Evolutionary conservation across 2,888 invertebrate genomes (phyloP).

Genomic region (Stomorhina lunata): DNA sequence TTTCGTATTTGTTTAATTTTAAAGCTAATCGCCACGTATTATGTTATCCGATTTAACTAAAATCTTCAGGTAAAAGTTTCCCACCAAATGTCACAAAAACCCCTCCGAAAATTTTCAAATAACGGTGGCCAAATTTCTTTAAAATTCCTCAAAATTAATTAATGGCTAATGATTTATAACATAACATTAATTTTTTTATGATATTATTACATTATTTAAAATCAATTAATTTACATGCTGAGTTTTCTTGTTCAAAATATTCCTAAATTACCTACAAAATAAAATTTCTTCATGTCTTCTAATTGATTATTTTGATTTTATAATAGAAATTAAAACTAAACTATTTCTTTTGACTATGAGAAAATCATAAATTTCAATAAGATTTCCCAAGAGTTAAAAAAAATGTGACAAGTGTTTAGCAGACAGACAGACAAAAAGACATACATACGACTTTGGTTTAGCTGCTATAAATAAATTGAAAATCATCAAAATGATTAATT

Average conservation of each 20-base stretch:
- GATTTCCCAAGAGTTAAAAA: neutral
- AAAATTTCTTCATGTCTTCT: neutral
- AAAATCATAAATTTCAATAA: conserved; percentile 6
- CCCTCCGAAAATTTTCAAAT: too few species aligned
- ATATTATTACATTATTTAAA: conserved; percentile 10
- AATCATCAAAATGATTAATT: conserved; percentile 75
- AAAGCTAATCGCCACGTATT: too few species aligned
- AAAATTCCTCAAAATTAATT: too few species aligned
- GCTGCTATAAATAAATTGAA: conserved; percentile 25
- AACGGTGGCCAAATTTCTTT: too few species aligned
- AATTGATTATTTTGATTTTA: neutral
- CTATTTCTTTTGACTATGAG: neutral
- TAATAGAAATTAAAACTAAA: neutral
- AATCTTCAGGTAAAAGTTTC: too few species aligned
- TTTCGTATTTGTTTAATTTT: too few species aligned
- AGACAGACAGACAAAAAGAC: too few species aligned
- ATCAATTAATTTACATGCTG: conserved; percentile 15
- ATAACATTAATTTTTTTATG: neutral
- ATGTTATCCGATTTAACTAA: too few species aligned
- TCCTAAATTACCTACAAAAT: neutral
- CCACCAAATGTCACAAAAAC: too few species aligned
- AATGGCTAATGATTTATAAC: neutral
- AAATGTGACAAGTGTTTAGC: conserved; percentile 49
- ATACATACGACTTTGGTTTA: neutral
- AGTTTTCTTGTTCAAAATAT: conserved; percentile 5